A percentile compares a stretch with the other conserved stretches of the same genome.
These are phyloP conservation scores for Platichthys flesus DNA, from an alignment of 2,113 vertebrate species.

Conservation along the genomic window DNA sequence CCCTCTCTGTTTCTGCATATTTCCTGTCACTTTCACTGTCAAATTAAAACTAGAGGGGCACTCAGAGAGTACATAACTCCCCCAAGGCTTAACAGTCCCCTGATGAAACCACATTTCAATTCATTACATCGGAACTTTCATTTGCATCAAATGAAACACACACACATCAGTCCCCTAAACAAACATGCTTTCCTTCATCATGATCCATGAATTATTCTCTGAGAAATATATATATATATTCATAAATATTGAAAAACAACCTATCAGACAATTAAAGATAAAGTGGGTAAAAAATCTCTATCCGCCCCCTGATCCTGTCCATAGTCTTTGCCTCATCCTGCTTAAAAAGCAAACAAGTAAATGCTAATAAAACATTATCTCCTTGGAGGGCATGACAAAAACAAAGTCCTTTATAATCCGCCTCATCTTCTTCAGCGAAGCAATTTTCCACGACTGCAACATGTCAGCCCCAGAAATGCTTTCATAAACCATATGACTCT, in stretches of 20 bases:
- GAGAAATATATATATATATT: no score
- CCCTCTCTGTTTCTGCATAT: background rate
- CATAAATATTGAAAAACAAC: no score
- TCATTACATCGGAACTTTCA: background rate
- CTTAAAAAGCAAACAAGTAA: background rate
- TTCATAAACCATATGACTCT: conserved; percentile 41
- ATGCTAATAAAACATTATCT: background rate
- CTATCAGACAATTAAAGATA: no score
- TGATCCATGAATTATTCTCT: no score
- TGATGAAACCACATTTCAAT: background rate
- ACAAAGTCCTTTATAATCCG: conserved; percentile 4
- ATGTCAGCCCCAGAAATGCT: conserved; percentile 36
- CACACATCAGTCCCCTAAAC: background rate
- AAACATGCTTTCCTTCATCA: no score
- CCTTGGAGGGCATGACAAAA: background rate
- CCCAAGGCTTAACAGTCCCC: background rate
- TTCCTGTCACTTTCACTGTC: background rate
- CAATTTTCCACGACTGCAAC: conserved; percentile 20
- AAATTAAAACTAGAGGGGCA: background rate
- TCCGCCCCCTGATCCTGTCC: no score
- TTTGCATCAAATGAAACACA: background rate
- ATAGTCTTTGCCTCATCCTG: no score
- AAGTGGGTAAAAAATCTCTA: no score
- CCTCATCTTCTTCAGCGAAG: background rate
- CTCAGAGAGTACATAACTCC: no score